Conservation (phyloP, 2,797 vertebrate species). For the Artibeus jamaicensis region DNA sequence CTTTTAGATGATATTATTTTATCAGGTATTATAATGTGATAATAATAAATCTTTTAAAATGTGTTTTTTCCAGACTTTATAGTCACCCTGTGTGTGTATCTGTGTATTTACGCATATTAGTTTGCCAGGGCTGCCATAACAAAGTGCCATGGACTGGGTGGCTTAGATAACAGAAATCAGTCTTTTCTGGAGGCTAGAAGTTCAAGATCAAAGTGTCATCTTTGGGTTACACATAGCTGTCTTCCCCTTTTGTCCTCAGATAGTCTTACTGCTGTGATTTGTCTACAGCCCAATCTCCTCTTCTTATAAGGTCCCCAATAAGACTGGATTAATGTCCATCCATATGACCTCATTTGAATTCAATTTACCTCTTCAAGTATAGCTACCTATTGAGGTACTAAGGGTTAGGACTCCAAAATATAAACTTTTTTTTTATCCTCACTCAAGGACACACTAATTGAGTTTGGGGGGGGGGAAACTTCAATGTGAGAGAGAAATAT, state of each 20-base stretch:
- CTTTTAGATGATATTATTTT: conserved; percentile 7
- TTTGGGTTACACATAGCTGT: not conserved
- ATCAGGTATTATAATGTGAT: not conserved
- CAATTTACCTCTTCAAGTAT: not conserved
- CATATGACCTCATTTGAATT: not conserved
- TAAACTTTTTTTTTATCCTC: not conserved
- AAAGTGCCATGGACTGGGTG: not conserved
- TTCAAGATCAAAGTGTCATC: not conserved
- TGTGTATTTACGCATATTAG: not conserved
- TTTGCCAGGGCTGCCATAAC: not conserved
- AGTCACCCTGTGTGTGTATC: rapidly evolving
- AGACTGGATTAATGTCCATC: not conserved
- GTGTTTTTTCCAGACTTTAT: not conserved
- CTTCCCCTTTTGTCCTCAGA: not conserved
- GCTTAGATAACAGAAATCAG: not conserved
- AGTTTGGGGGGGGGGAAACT: not conserved
- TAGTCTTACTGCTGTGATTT: not conserved
- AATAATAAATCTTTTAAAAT: not conserved
- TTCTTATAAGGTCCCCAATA: not conserved
- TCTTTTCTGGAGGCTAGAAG: not conserved
- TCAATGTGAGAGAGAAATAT: not conserved
- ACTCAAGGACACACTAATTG: not conserved
- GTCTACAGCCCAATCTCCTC: not conserved
- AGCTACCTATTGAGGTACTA: not conserved
- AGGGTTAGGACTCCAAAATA: not conserved